Percentiles rank a stretch among this genome's conserved stretches.
Evolutionary conservation across 1,140 invertebrate genomes (phyloP).

Genomic region (Alviniconcha marisindica): DNA sequence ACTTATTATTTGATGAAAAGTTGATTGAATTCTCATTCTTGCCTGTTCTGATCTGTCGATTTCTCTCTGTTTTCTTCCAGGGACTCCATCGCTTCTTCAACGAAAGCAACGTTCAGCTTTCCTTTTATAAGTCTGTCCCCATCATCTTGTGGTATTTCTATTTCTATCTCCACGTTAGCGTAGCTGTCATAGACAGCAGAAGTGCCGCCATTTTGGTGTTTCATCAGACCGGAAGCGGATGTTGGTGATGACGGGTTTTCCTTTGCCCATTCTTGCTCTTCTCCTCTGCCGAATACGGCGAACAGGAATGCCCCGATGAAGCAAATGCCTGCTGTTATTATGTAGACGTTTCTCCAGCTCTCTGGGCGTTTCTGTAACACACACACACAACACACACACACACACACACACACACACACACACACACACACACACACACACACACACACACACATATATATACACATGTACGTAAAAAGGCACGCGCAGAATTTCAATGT

Average conservation of each 20-base stretch:
- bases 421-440: background rate
- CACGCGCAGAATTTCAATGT: too few species aligned
- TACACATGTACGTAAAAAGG: too few species aligned
- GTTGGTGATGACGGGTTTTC: constrained; percentile 13
- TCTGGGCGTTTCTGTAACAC: constrained; percentile 69
- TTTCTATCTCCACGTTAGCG: background rate
- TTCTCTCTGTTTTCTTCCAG: too few species aligned
- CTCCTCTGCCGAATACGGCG: constrained; percentile 69
- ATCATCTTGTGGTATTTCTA: background rate
- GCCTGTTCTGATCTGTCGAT: too few species aligned
- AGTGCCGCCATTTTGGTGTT: background rate
- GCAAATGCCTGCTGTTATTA: constrained; percentile 70
- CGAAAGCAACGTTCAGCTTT: background rate
- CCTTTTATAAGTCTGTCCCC: background rate
- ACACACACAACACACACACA: background rate
- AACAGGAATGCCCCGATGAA: constrained; percentile 70
- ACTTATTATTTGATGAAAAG: too few species aligned
- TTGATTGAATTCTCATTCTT: too few species aligned
- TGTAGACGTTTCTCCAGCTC: constrained; percentile 75
- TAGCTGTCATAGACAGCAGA: background rate
- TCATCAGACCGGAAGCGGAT: background rate
- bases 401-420: background rate
- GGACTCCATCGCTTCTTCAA: background rate
- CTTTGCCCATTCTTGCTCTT: constrained; percentile 65
- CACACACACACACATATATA: background rate